phyloP scores from a whole-genome alignment of 2,888 invertebrate species.

The Tholera decimalis region DNA sequence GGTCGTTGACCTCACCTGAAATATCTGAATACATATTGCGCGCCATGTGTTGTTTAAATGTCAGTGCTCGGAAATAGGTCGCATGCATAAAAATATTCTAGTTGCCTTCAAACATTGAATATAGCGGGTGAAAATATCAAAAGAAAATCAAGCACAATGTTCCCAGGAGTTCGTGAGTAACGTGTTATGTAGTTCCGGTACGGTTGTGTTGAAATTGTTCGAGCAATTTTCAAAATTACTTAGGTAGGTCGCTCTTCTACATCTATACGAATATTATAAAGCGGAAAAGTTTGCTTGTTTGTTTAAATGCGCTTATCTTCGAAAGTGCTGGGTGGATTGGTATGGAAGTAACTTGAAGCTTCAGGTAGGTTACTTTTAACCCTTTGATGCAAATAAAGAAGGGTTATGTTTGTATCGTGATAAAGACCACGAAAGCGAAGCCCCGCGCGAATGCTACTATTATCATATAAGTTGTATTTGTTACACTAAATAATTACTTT shows the following conservation, averaged over 20 bases:
- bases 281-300: too few relatives aligned
- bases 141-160: conserved; percentile 41
- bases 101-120: conserved; percentile 53
- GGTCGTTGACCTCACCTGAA: conserved; percentile 71
- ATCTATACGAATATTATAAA: too few relatives aligned
- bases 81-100: conserved; percentile 66
- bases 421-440: too few relatives aligned
- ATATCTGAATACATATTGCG: conserved; percentile 70
- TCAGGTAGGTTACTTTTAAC: too few relatives aligned
- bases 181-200: conserved; percentile 36
- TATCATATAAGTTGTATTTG: background rate
- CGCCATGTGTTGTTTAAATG: conserved; percentile 70
- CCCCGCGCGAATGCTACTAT: background rate
- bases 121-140: conserved; percentile 26
- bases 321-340: too few relatives aligned
- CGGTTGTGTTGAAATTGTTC: conserved; percentile 21
- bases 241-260: background rate
- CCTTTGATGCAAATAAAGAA: too few relatives aligned
- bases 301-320: too few relatives aligned
- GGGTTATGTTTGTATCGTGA: too few relatives aligned
- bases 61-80: conserved; percentile 70
- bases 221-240: conserved; percentile 35
- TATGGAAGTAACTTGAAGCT: too few relatives aligned
- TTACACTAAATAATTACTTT: background rate
- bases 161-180: conserved; percentile 17